phyloP scores from a whole-genome alignment of 1,140 invertebrate species.

The Drosophila prosaltans region DNA sequence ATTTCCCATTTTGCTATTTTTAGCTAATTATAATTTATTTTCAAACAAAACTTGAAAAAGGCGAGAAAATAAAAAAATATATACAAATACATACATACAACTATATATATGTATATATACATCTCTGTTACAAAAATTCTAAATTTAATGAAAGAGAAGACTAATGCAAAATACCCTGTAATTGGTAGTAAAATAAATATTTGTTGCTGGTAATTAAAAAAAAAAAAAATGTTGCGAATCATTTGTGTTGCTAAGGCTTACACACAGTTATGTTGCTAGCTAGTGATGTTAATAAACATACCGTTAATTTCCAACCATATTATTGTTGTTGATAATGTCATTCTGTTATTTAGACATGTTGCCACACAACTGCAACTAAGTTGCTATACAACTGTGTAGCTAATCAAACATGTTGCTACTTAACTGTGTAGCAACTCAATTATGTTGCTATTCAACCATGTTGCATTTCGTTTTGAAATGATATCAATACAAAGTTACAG shows the following conservation, averaged over 20 bases:
- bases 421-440: too few species aligned
- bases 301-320: too few species aligned
- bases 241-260: background rate
- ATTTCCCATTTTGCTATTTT: conserved; percentile 51
- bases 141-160: background rate
- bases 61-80: conserved; percentile 6
- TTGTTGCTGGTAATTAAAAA: too few species aligned
- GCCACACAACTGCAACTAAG: too few species aligned
- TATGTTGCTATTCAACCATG: too few species aligned
- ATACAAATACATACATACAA: conserved; percentile 1
- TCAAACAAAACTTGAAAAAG: conserved; percentile 50
- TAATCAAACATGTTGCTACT: too few species aligned
- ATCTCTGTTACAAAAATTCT: background rate
- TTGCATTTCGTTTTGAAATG: too few species aligned
- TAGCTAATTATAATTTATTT: conserved; percentile 70
- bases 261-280: background rate
- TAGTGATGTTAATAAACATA: background rate
- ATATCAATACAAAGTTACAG: too few species aligned
- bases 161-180: background rate
- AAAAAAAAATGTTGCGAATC: background rate
- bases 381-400: background rate
- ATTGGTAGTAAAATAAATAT: too few species aligned
- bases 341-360: too few species aligned
- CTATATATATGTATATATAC: background rate
- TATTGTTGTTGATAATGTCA: too few species aligned